Conservation (phyloP, 2,888 invertebrate genomes). For the Tetanocera ferruginea region DNA sequence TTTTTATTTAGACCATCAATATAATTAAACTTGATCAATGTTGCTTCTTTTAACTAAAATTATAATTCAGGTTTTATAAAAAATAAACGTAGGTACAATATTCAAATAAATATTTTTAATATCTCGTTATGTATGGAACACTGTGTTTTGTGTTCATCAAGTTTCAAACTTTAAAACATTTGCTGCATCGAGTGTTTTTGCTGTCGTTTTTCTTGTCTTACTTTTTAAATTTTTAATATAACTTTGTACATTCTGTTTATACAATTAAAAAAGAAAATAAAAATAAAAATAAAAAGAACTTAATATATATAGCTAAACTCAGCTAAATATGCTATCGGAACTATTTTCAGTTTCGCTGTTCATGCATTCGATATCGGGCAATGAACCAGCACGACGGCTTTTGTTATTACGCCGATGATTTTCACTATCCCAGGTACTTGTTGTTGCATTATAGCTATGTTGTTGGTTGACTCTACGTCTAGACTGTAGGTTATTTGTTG, state of each 20-base stretch:
- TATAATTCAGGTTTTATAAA: conserved; percentile 1
- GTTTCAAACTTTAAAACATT: not conserved
- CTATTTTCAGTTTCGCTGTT: conserved; percentile 69
- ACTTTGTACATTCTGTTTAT: conserved; percentile 31
- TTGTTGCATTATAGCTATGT: conserved; percentile 40
- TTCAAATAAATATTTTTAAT: not conserved
- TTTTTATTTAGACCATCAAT: no score
- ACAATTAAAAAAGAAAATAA: not conserved
- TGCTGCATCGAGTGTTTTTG: not conserved
- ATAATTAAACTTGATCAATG: no score
- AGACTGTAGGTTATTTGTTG: conserved; percentile 21
- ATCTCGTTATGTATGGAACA: not conserved
- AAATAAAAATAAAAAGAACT: not conserved
- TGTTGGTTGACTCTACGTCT: conserved; percentile 46
- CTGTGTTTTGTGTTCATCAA: not conserved
- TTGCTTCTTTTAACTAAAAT: not conserved
- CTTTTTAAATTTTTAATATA: not conserved
- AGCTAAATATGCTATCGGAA: conserved; percentile 65
- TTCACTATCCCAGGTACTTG: conserved; percentile 42
- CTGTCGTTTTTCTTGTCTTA: not conserved
- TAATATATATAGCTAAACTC: conserved; percentile 39
- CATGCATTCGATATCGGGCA: conserved; percentile 65
- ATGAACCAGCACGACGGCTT: conserved; percentile 59
- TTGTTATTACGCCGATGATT: conserved; percentile 41
- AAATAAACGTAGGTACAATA: not conserved